Evolutionary conservation across 2,113 vertebrate genomes (phyloP).

Genomic region (Pterophyllum scalare): DNA sequence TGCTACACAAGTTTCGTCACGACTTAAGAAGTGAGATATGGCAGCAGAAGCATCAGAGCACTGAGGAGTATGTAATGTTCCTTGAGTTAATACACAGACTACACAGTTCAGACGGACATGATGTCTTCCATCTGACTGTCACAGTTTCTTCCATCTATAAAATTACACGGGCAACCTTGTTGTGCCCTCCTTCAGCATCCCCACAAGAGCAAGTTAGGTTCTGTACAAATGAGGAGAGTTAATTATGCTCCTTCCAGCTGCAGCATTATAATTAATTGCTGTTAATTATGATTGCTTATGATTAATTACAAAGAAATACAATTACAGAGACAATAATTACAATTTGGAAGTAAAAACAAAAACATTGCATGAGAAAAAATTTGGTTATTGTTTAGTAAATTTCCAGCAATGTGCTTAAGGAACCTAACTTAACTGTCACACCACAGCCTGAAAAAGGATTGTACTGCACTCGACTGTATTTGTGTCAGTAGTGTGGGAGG

Average conservation of each 20-base stretch:
- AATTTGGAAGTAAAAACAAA: not conserved
- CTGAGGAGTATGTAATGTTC: not conserved
- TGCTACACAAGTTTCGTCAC: not conserved
- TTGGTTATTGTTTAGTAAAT: not conserved
- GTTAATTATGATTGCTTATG: not conserved
- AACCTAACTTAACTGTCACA: not conserved
- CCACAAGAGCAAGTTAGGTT: not conserved
- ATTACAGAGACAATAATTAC: not conserved
- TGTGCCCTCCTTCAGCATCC: not conserved
- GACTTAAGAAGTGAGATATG: not conserved
- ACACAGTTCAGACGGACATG: not conserved
- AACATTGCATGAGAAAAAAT: not conserved
- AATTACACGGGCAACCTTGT: not conserved
- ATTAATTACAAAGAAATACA: not conserved
- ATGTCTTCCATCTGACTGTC: not conserved
- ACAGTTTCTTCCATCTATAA: not conserved
- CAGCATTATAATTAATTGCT: not conserved
- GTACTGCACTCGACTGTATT: not conserved
- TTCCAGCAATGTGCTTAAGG: not conserved
- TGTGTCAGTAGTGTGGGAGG: not conserved
- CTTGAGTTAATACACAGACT: not conserved
- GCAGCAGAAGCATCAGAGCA: not conserved
- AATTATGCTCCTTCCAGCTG: not conserved
- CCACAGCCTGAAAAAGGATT: not conserved
- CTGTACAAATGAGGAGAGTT: not conserved